Evolutionary conservation across 2,797 vertebrate species (phyloP), one percentile per base, ranked within the genome.

Genomic region (Hephaestus fuliginosus): DNA sequence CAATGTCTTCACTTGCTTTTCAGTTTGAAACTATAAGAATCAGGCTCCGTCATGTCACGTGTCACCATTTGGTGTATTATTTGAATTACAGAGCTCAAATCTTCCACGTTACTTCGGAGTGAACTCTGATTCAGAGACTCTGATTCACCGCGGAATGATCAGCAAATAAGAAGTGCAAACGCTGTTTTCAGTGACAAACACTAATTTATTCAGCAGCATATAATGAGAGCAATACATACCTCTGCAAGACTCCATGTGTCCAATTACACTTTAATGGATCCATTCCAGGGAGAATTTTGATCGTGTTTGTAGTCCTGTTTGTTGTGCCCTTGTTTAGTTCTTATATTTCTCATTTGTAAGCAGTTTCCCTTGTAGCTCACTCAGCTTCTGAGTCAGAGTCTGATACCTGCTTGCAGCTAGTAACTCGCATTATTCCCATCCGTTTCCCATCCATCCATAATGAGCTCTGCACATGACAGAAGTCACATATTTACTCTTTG

Each of bases 161-260:
- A 76, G 51, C 63, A 80, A 86, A 89, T 91, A 67, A 86, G 85
- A 90, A 88, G 90, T 86, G 75, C 83, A 80, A 88, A 85, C 84
- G 62, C 13, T 53, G 46, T 55, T 81, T 82, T 75, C 57, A 12
- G 51, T 64, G 48, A 66, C 68, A 82, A 82, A 86, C 48, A 30
- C 60, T 82, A 10, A 80, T 86, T 83, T 82, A 75, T 58, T 46
- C 73, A 10, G 78, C 77, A 36, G 64, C 62, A 20, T 60, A 63
- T 66, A 84, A 86, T 87, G 61, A 71, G 58, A 78, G 78, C 22
- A 10, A 75, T 20, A 41, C 57, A 66, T 72, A 72, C 52, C 41
- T 78, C 58, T 71, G 44, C 52, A 73, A 80, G 62, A 71, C 48
- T 71, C 53, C 46, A 30, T 18, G 58, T 68, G 76, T 86, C 70